Percentiles rank a stretch among this genome's conserved stretches.
These are phyloP conservation scores for Chondrilla cf. caribensis DNA, from an alignment of 37 sponge, comb jelly and placozoan species.

Conservation along the genomic window DNA sequence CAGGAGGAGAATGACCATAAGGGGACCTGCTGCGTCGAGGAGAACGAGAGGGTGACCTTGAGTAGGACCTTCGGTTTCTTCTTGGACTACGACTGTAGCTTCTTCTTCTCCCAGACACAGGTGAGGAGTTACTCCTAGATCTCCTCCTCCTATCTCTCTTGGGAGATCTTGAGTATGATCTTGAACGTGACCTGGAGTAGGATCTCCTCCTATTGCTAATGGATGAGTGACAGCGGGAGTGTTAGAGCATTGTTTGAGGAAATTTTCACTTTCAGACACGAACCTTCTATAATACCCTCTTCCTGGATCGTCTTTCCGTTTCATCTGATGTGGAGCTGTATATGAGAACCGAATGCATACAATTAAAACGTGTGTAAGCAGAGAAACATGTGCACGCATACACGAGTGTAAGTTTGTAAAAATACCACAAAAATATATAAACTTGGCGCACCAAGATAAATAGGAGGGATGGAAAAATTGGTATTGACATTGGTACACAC, in stretches of 20 bases:
- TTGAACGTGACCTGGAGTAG: slow-evolving; percentile 25
- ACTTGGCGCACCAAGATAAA: no score
- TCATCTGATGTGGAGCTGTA: slow-evolving; percentile 80
- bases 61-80: slow-evolving; percentile 22
- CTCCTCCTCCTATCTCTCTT: slow-evolving; percentile 8
- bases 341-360: no score
- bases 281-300: slow-evolving; percentile 1
- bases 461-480: no score
- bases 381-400: neutral
- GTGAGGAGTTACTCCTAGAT: neutral
- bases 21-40: neutral
- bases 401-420: no score
- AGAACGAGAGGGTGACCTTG: slow-evolving; percentile 25
- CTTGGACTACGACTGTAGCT: neutral
- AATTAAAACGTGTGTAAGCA: neutral
- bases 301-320: slow-evolving; percentile 42
- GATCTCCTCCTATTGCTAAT: slow-evolving; percentile 21
- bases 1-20: slow-evolving; percentile 12
- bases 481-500: no score
- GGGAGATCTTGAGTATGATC: slow-evolving; percentile 36
- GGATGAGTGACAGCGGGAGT: slow-evolving; percentile 17
- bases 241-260: neutral
- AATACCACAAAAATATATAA: no score
- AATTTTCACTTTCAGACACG: neutral
- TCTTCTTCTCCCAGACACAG: neutral